Percentiles rank a stretch among this genome's conserved stretches.
Conservation (phyloP, 2,888 invertebrate genomes). For the Nemurella pictetii region DNA sequence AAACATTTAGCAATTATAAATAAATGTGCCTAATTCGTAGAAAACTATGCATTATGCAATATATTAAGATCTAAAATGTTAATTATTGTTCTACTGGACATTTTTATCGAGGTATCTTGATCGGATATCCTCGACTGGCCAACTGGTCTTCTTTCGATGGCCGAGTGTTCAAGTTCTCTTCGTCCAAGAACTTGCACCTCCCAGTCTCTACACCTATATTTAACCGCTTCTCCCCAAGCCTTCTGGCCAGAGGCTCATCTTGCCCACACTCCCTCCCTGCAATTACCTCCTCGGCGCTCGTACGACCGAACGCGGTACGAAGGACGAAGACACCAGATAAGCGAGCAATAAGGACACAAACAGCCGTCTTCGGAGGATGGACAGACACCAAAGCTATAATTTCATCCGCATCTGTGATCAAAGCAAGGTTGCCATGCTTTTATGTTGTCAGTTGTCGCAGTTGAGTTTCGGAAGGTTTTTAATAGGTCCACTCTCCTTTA, state of each 20-base stretch:
- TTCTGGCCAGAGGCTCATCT: constrained; percentile 27
- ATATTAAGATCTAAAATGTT: neutral
- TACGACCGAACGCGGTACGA: too few species aligned
- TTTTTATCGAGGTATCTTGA: constrained; percentile 6
- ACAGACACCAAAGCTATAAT: constrained; percentile 35
- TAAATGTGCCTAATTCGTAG: neutral
- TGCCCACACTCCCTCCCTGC: constrained; percentile 24
- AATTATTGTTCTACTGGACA: constrained; percentile 3
- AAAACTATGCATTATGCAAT: neutral
- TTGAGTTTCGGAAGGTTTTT: neutral
- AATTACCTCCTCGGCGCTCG: constrained; percentile 27
- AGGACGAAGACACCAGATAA: constrained; percentile 28
- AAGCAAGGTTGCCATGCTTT: constrained; percentile 36
- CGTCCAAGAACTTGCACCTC: constrained; percentile 25
- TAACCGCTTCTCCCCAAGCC: constrained; percentile 28
- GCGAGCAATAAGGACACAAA: constrained; percentile 21
- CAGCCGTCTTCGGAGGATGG: constrained; percentile 5
- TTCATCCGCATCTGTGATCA: constrained; percentile 32
- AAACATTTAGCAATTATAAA: neutral
- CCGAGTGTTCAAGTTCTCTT: neutral
- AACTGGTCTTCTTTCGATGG: neutral
- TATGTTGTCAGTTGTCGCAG: constrained; percentile 18
- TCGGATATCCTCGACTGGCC: constrained; percentile 10
- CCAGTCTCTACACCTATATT: constrained; percentile 32
- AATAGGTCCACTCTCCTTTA: neutral